These are phyloP conservation scores for Xiphorhynchus elegans DNA, from an alignment of 2,113 vertebrate species.

Conservation along the genomic window DNA sequence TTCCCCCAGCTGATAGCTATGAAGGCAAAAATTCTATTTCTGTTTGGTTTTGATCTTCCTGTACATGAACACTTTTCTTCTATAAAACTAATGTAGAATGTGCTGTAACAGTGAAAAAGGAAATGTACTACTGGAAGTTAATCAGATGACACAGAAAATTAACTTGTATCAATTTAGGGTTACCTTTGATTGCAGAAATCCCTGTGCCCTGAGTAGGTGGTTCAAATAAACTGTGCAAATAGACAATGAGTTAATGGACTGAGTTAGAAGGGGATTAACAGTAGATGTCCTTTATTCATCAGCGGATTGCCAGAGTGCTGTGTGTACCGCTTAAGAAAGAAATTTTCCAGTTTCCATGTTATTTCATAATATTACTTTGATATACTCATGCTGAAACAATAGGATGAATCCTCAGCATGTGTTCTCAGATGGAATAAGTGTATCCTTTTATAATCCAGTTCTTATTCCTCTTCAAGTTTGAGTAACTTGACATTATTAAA, in stretches of 20 bases:
- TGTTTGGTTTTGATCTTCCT: background rate
- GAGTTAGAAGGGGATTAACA: slow-evolving; percentile 47
- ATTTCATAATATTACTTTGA: background rate
- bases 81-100: background rate
- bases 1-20: background rate
- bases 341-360: background rate
- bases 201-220: background rate
- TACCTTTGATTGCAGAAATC: slow-evolving; percentile 21
- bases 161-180: background rate
- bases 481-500: background rate
- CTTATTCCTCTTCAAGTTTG: background rate
- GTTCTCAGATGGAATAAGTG: background rate
- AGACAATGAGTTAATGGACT: slow-evolving; percentile 45
- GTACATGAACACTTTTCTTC: background rate
- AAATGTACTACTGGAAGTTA: slow-evolving; percentile 1
- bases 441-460: background rate
- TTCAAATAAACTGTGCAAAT: background rate
- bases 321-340: slow-evolving; percentile 18
- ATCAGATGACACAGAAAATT: background rate
- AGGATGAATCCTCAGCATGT: background rate
- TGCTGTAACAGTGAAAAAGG: background rate
- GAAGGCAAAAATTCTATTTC: background rate
- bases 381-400: background rate
- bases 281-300: slow-evolving; percentile 16
- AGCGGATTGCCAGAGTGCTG: slow-evolving; percentile 20